Evolutionary conservation across 1,140 invertebrate genomes (phyloP), one percentile per base, ranked within the genome.

Genomic region (Drosophila takahashii): DNA sequence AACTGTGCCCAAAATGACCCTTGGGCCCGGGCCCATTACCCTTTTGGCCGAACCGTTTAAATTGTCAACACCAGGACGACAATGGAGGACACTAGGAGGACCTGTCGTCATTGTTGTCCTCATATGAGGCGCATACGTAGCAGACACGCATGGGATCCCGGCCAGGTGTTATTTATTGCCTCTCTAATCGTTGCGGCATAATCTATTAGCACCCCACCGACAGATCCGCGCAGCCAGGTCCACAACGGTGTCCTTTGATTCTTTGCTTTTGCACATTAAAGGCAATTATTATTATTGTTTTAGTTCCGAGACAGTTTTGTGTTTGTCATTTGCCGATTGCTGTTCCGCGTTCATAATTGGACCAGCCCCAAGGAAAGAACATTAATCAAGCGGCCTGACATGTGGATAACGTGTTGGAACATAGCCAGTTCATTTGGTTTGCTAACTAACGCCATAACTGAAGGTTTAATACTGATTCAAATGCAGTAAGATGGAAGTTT

Each of bases 181-280:
- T 90, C 79, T 79, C 85, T 90, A 90, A 90, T 90, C 86, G 81
- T 90, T 90, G 86, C 86, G 80, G 86, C 85, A 90, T 90, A 90
- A 90, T 90, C 86, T 90, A 90, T 90, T 90, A 90, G 86, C 81
- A 73, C 86, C 53, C 64, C 67, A 11, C 67, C 37, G 34, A 11
- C 50, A 66, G 50, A 70, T 60, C 58, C 59, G 16, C 37, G 57
- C 53, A 16, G 5, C 61, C 34, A 48, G 42, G n/a, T 18, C 60
- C 61, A 67, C 53, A 37, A 47, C 57, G 67, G 41, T 59, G 50
- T 77, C 48, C 60, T 64, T 65, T 78, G 51, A 66, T 77, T 52
- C 48, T 56, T 51, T 72, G 59, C 60, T 72, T 54, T 83, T 84
- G 76, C 84, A 83, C 76, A 87, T 87, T 83, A 89, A 65, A 52